phyloP scores from a whole-genome alignment of 2,113 vertebrate genomes.

The Ammodytes dubius region DNA sequence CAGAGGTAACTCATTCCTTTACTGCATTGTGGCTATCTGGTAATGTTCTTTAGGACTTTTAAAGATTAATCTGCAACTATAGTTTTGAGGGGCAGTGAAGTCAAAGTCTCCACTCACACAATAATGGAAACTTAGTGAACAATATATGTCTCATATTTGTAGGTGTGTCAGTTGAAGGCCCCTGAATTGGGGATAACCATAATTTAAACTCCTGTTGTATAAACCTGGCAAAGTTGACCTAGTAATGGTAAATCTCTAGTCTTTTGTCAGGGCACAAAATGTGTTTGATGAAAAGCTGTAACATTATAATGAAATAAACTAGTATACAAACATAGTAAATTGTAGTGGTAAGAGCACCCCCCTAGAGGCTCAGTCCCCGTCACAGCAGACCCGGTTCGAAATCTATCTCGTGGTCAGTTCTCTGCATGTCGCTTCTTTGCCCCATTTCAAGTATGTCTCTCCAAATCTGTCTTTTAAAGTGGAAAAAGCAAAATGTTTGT shows the following conservation, averaged over 20 bases:
- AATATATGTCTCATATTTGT: neutral
- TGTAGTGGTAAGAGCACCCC: no score
- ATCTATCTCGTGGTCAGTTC: no score
- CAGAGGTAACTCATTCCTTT: neutral
- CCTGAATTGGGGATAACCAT: neutral
- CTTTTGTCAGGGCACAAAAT: neutral
- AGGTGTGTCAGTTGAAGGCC: neutral
- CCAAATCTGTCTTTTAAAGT: no score
- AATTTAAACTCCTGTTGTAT: slow-evolving; percentile 5
- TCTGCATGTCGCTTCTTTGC: no score
- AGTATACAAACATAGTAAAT: neutral
- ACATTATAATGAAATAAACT: neutral
- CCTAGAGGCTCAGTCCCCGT: no score
- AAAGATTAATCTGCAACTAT: no score
- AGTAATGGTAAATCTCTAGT: neutral
- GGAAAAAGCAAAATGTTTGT: neutral
- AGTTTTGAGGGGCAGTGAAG: neutral
- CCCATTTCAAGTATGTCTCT: no score
- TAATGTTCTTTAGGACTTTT: neutral
- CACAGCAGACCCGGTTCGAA: no score
- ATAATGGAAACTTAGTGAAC: neutral
- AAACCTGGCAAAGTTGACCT: neutral
- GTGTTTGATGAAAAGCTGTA: neutral
- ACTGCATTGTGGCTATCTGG: neutral
- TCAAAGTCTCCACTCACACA: neutral